Conservation (phyloP, 2,113 vertebrate species). For the Scomber scombrus region DNA sequence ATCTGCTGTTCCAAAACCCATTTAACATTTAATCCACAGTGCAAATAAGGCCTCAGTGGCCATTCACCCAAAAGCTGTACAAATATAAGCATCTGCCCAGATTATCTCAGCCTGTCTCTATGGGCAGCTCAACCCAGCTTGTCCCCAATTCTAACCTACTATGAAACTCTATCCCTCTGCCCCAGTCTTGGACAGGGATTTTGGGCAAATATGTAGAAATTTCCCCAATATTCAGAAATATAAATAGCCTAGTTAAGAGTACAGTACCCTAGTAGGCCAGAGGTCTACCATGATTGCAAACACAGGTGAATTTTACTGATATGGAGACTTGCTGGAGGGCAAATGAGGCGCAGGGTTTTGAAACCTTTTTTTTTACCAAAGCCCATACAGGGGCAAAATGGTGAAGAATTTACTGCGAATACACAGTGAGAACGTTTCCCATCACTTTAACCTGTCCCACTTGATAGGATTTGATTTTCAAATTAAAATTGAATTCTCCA, state of each 20-base stretch:
- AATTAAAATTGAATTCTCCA: slow-evolving; percentile 54
- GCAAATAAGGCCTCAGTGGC: slow-evolving; percentile 69
- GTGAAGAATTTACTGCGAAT: slow-evolving; percentile 1
- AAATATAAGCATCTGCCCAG: slow-evolving; percentile 75
- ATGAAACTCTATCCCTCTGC: slow-evolving; percentile 47
- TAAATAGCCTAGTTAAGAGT: slow-evolving; percentile 32
- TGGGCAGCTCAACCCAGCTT: slow-evolving; percentile 22
- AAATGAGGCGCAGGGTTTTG: slow-evolving; percentile 3
- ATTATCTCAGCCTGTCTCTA: slow-evolving; percentile 66
- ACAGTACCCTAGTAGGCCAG: slow-evolving; percentile 28
- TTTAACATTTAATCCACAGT: slow-evolving; percentile 74
- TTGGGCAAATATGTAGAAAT: slow-evolving; percentile 22
- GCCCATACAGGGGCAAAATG: neutral
- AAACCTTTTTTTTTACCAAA: neutral
- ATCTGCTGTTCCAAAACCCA: slow-evolving; percentile 63
- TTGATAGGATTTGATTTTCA: slow-evolving; percentile 25
- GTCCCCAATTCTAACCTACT: slow-evolving; percentile 55
- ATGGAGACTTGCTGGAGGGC: slow-evolving; percentile 44
- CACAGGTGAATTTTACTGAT: slow-evolving; percentile 32
- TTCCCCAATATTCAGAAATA: slow-evolving; percentile 41
- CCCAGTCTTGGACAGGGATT: slow-evolving; percentile 21
- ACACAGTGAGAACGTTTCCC: slow-evolving; percentile 23
- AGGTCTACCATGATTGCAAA: slow-evolving; percentile 49
- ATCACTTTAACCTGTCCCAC: slow-evolving; percentile 6
- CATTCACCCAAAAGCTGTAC: slow-evolving; percentile 66